Evolutionary conservation across 2,113 vertebrate species (phyloP).

Genomic region (Forbesichthys papilliferus): DNA sequence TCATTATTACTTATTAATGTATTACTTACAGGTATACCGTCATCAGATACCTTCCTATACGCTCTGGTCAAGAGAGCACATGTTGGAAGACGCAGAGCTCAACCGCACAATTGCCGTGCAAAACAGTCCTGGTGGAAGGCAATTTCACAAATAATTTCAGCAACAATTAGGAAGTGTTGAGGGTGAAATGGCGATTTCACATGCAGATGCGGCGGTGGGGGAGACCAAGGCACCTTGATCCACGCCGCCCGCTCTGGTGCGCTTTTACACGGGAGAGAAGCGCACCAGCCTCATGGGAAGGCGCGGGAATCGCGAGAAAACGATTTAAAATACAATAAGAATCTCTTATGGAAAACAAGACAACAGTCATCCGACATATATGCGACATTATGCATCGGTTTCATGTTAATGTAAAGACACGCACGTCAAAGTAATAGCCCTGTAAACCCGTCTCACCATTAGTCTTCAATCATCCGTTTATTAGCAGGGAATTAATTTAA

Average conservation of each 20-base stretch:
- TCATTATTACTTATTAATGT: constrained; percentile 14
- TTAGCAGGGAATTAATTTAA: constrained; percentile 48
- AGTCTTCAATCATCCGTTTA: constrained; percentile 23
- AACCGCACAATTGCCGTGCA: constrained; percentile 79
- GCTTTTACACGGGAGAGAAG: constrained; percentile 68
- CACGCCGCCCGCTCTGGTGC: constrained; percentile 69
- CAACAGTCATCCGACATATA: too few relatives aligned
- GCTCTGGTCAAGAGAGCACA: constrained; percentile 56
- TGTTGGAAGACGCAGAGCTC: constrained; percentile 61
- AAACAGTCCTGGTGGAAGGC: constrained; percentile 85
- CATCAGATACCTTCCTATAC: constrained; percentile 53
- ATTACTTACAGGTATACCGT: constrained; percentile 69
- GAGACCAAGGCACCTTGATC: constrained; percentile 74
- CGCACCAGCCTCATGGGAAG: constrained; percentile 70
- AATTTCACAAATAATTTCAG: constrained; percentile 96
- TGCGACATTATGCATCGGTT: too few relatives aligned
- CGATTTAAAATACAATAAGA: constrained; percentile 49
- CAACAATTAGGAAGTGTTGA: constrained; percentile 93
- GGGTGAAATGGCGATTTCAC: constrained; percentile 96
- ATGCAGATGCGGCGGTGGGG: constrained; percentile 79
- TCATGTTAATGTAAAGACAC: constrained; percentile 10
- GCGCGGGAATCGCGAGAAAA: constrained; percentile 72
- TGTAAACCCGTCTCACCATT: constrained; percentile 27
- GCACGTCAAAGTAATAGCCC: constrained; percentile 33
- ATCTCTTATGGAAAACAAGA: constrained; percentile 25